Percentiles rank a stretch among this genome's conserved stretches.
Evolutionary conservation across 2,888 invertebrate genomes (phyloP).

Genomic region (Clepsis dumicolana): DNA sequence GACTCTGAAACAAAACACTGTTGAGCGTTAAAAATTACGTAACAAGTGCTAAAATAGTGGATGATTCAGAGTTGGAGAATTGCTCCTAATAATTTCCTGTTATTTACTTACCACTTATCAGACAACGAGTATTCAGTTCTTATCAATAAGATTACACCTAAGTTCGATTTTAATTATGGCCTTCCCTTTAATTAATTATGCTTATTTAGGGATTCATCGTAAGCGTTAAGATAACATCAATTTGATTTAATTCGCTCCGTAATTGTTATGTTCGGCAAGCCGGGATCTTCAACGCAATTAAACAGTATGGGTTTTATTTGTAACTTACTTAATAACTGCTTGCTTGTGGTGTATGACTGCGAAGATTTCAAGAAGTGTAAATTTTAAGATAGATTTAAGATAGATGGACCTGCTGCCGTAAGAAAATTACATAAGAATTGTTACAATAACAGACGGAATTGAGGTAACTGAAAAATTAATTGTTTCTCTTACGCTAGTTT

Average conservation of each 20-base stretch:
- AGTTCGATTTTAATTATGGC: constrained; percentile 18
- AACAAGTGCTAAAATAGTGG: background rate
- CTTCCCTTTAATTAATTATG: constrained; percentile 14
- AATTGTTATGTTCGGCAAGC: constrained; percentile 46
- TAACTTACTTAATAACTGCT: constrained; percentile 16
- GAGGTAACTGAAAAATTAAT: background rate
- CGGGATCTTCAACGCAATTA: constrained; percentile 61
- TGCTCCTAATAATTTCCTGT: constrained; percentile 6
- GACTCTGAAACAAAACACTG: constrained; percentile 7
- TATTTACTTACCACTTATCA: constrained; percentile 10
- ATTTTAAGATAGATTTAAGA: constrained; percentile 9
- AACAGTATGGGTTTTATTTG: constrained; percentile 37
- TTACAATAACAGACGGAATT: background rate
- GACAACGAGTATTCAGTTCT: constrained; percentile 20
- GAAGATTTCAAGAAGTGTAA: background rate
- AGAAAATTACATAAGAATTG: background rate
- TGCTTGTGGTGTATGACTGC: constrained; percentile 47
- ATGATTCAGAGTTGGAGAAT: constrained; percentile 29
- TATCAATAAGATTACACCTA: constrained; percentile 27
- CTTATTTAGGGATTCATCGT: constrained; percentile 33
- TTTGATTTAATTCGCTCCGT: constrained; percentile 24
- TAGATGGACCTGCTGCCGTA: constrained; percentile 4
- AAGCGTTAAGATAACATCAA: constrained; percentile 24
- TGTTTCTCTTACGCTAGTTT: constrained; percentile 1
- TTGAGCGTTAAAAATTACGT: background rate